phyloP scores from a whole-genome alignment of 2,113 vertebrate genomes.

The Cheirogaleus medius region DNA sequence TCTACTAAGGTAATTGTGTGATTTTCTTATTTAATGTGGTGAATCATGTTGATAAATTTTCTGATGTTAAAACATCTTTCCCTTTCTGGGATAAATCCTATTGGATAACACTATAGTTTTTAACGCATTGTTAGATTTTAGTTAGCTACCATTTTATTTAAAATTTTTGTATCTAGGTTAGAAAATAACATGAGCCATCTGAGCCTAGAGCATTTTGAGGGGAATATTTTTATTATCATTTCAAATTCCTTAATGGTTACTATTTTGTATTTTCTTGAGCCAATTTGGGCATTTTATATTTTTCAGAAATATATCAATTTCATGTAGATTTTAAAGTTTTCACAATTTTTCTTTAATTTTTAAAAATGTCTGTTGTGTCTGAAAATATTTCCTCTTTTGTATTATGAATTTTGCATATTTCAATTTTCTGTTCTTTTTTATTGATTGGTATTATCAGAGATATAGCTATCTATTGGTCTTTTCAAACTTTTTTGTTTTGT shows the following conservation, averaged over 20 bases:
- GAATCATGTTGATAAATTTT: not conserved
- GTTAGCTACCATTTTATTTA: not conserved
- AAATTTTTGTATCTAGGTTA: not conserved
- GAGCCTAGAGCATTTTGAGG: not conserved
- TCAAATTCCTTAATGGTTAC: not conserved
- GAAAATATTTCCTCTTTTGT: not conserved
- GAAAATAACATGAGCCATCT: not conserved
- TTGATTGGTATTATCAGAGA: not conserved
- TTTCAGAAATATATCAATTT: conserved; percentile 13
- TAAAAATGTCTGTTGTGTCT: not conserved
- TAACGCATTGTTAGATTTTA: conserved; percentile 19
- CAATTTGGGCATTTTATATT: conserved; percentile 4
- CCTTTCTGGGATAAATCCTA: not conserved
- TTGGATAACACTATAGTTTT: not conserved
- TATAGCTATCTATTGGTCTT: not conserved
- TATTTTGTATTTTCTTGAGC: not conserved
- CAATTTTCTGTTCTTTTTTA: not conserved
- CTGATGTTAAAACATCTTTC: not conserved
- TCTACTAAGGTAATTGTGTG: not conserved
- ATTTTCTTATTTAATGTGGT: conserved; percentile 3
- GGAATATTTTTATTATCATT: not conserved
- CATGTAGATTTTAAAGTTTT: not conserved
- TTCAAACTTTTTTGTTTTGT: not conserved
- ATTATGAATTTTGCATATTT: conserved; percentile 14
- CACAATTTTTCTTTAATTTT: not conserved